These are phyloP conservation scores for Rhimphoctona megacephalus DNA, from an alignment of 2,888 invertebrate species.

Conservation along the genomic window DNA sequence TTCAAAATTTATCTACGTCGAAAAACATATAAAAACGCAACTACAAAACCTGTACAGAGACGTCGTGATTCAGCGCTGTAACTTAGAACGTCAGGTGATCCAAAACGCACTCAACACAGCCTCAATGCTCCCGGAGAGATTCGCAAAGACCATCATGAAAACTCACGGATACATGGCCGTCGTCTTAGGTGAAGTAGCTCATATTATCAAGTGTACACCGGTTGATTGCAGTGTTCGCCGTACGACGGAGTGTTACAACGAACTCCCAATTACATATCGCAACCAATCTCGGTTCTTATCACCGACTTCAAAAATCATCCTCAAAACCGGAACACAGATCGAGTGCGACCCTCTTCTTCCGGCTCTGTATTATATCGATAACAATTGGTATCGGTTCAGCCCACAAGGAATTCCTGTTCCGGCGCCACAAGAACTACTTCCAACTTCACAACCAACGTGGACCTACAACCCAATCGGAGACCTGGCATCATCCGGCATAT, in stretches of 20 bases:
- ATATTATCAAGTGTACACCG: slow-evolving; percentile 75
- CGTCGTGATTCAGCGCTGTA: slow-evolving; percentile 66
- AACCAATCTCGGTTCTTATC: slow-evolving; percentile 70
- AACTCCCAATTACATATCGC: slow-evolving; percentile 70
- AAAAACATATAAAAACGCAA: too few species aligned
- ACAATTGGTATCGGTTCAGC: slow-evolving; percentile 64
- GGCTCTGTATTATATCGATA: slow-evolving; percentile 62
- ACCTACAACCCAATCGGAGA: too few species aligned
- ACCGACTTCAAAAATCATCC: slow-evolving; percentile 71
- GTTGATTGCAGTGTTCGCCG: slow-evolving; percentile 66
- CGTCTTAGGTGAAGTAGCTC: slow-evolving; percentile 71
- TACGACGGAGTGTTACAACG: slow-evolving; percentile 69
- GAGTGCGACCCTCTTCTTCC: slow-evolving; percentile 67
- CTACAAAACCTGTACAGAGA: too few species aligned
- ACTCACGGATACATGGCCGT: too few species aligned
- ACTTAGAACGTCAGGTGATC: slow-evolving; percentile 70
- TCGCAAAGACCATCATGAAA: slow-evolving; percentile 72
- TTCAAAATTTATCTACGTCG: too few species aligned
- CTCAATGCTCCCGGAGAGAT: slow-evolving; percentile 70
- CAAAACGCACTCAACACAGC: slow-evolving; percentile 72
- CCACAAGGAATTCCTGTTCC: too few species aligned
- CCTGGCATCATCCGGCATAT: slow-evolving; percentile 58
- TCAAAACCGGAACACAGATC: slow-evolving; percentile 64
- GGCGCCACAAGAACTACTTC: slow-evolving; percentile 50
- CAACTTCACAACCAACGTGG: too few species aligned